phyloP scores from a whole-genome alignment of 1,140 invertebrate species.

The Periplaneta americana region DNA sequence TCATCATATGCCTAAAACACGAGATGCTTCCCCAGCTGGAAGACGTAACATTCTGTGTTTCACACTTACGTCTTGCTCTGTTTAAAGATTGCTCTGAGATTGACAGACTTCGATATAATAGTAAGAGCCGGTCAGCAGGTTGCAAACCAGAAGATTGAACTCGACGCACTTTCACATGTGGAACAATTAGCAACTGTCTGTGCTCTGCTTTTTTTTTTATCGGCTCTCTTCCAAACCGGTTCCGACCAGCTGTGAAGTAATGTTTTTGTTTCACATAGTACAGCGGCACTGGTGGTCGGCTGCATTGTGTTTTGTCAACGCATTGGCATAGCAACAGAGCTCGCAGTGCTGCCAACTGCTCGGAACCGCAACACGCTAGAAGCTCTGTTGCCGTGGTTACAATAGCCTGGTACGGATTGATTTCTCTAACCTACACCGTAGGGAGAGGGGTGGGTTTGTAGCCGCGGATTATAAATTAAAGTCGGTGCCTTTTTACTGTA shows the following conservation, averaged over 20 bases:
- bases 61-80: too few relatives aligned
- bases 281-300: background rate
- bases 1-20: too few relatives aligned
- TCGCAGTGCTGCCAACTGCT: background rate
- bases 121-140: background rate
- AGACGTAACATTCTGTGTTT: too few relatives aligned
- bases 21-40: too few relatives aligned
- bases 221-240: too few relatives aligned
- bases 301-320: background rate
- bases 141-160: too few relatives aligned
- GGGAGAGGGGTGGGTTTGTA: background rate
- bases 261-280: background rate
- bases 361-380: background rate
- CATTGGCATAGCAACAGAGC: background rate
- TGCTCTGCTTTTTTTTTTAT: background rate
- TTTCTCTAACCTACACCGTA: background rate
- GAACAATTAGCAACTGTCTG: too few relatives aligned
- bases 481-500: background rate
- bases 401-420: background rate
- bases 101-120: background rate
- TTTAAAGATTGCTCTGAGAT: too few relatives aligned
- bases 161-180: background rate
- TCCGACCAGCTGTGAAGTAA: background rate
- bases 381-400: background rate
- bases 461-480: background rate